Evolutionary conservation across 2,113 vertebrate genomes (phyloP), one percentile per base, ranked within the genome.

Genomic region (Sorex araneus): DNA sequence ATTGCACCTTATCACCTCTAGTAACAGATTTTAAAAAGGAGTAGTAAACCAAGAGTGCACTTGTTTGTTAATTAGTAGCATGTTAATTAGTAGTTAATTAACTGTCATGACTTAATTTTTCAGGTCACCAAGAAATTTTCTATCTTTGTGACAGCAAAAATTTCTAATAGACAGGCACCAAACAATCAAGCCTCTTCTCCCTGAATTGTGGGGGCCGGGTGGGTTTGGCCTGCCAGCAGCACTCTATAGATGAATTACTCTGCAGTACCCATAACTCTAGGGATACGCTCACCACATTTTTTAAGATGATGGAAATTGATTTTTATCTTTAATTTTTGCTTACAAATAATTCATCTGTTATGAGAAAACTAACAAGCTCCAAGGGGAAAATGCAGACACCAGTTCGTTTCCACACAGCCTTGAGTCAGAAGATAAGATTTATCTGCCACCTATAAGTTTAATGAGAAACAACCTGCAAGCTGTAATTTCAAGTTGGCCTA

Each of bases 281-380:
- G 84, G 92, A 95, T 32, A 82, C 9, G 43, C 74, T 94, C 86
- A 63, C 45, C 76, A 90, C 69, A 40, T 88, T 84, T 92, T 89
- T 94, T 21, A 94, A 93, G 75, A 93, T 89, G 80, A 95, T 89
- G 84, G 83, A 32, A 88, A 95, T 87, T 95, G 90, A 96, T 95
- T 97, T 96, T 95, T 96, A 94, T 94, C 90, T 92, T 84, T 94
- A 95, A 95, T 91, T 95, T 96, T 96, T 95, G 89, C 92, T 96
- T 91, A 95, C 96, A 95, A 96, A 95, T 96, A 97, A 94, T 95
- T 92, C 87, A 94, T 95, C 92, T 94, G 86, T 95, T 94, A 84
- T 67, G 83, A 96, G 90, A 96, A 94, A 95, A 94, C 87, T 94
- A 97, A 96, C 83, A 95, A 94, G 81, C 60, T 94, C 83, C 90